These are phyloP conservation scores for Crotalus horridus DNA, from an alignment of 2,113 vertebrate genomes.

Conservation along the genomic window DNA sequence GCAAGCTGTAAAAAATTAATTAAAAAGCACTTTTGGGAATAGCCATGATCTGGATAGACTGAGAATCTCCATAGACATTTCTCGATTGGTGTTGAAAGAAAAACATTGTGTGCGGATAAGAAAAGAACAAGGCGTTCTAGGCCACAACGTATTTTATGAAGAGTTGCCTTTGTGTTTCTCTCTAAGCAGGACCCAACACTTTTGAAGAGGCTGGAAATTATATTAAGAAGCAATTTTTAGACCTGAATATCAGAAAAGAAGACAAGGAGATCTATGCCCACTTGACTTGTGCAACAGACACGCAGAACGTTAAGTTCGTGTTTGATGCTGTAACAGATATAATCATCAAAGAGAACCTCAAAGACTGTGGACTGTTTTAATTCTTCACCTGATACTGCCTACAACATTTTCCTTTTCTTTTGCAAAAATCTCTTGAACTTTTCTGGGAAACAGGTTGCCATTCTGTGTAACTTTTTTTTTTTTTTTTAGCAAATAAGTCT, in stretches of 20 bases:
- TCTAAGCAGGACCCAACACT: conserved; percentile 69
- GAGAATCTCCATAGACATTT: neutral
- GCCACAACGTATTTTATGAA: neutral
- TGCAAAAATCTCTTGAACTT: neutral
- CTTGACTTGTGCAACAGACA: conserved; percentile 76
- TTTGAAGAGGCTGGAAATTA: conserved; percentile 78
- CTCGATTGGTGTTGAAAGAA: neutral
- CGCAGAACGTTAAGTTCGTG: conserved; percentile 76
- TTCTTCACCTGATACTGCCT: neutral
- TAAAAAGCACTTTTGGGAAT: no score
- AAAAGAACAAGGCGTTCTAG: neutral
- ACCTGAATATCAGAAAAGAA: conserved; percentile 72
- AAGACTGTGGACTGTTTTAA: conserved; percentile 77
- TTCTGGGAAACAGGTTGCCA: neutral
- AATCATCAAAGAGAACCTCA: conserved; percentile 81
- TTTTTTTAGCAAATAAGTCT: neutral
- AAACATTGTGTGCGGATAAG: neutral
- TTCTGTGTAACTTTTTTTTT: neutral
- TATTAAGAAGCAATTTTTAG: conserved; percentile 75
- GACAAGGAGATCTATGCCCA: conserved; percentile 76
- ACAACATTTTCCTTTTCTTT: neutral
- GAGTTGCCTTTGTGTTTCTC: conserved; percentile 9
- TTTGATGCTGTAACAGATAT: conserved; percentile 79
- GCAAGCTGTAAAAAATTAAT: no score
- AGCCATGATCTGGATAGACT: no score